Evolutionary conservation across 2,888 invertebrate species (phyloP).

Genomic region (Leptodirus hochenwartii): DNA sequence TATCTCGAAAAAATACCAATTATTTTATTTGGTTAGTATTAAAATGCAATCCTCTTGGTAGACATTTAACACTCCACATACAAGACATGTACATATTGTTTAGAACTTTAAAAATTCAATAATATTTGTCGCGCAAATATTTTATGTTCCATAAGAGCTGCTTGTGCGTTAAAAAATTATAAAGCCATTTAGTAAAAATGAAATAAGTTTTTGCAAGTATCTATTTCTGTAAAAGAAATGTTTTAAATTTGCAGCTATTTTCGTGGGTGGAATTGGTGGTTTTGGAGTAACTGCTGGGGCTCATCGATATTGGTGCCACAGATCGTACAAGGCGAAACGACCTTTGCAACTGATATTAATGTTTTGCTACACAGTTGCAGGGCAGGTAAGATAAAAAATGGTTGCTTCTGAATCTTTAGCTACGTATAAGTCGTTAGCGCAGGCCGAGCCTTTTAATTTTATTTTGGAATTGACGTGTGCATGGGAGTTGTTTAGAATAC

Average conservation of each 20-base stretch:
- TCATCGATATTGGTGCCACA: constrained; percentile 80
- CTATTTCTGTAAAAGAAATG: constrained; percentile 1
- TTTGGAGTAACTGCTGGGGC: constrained; percentile 54
- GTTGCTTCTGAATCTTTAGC: background rate
- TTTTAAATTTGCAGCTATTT: constrained; percentile 31
- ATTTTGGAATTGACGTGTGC: constrained; percentile 2
- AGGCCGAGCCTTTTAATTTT: background rate
- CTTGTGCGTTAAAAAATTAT: too few relatives aligned
- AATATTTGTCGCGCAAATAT: too few relatives aligned
- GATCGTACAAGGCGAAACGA: constrained; percentile 85
- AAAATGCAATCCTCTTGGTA: background rate
- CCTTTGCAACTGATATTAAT: constrained; percentile 36
- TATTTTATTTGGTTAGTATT: constrained; percentile 41
- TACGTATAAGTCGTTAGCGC: too few relatives aligned
- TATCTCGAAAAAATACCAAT: constrained; percentile 27
- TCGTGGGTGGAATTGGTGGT: constrained; percentile 37
- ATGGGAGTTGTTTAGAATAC: constrained; percentile 37
- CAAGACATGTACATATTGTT: too few relatives aligned
- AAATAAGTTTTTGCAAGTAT: too few relatives aligned
- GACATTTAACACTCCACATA: background rate
- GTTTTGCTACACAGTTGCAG: constrained; percentile 39
- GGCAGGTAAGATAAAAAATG: constrained; percentile 34
- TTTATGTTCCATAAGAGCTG: too few relatives aligned
- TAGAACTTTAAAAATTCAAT: constrained; percentile 3
- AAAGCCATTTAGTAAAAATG: too few relatives aligned